phyloP scores from a whole-genome alignment of 2,888 invertebrate species.

The Eulithis testata region DNA sequence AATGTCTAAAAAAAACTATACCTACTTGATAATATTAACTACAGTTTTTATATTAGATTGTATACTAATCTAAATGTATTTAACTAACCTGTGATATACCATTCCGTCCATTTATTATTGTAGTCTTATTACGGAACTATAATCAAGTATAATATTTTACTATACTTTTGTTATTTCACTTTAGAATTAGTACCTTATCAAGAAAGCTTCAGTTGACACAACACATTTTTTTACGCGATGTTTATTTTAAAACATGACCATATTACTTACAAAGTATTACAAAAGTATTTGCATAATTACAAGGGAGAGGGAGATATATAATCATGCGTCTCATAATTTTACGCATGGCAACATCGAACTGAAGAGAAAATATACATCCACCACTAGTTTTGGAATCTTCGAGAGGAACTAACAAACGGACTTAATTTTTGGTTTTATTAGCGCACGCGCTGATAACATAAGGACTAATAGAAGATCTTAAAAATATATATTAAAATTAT shows the following conservation, averaged over 20 bases:
- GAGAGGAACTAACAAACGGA: background rate
- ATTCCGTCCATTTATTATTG: slow-evolving; percentile 70
- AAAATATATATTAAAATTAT: background rate
- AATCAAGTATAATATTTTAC: slow-evolving; percentile 50
- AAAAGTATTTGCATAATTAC: slow-evolving; percentile 38
- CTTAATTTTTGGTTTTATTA: slow-evolving; percentile 4
- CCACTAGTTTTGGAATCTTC: background rate
- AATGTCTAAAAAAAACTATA: slow-evolving; percentile 22
- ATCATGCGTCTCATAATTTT: slow-evolving; percentile 12
- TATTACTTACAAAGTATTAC: slow-evolving; percentile 39
- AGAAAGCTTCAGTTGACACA: slow-evolving; percentile 25
- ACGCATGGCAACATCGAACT: slow-evolving; percentile 17
- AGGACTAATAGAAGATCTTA: slow-evolving; percentile 2
- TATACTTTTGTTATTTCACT: slow-evolving; percentile 13
- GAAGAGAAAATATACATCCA: slow-evolving; percentile 2
- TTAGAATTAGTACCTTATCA: background rate
- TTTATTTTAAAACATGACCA: slow-evolving; percentile 33
- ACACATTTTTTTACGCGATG: slow-evolving; percentile 34
- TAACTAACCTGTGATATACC: slow-evolving; percentile 82
- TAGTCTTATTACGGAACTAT: slow-evolving; percentile 51
- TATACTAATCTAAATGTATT: slow-evolving; percentile 61
- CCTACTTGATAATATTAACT: slow-evolving; percentile 25
- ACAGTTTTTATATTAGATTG: slow-evolving; percentile 33
- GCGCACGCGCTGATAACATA: slow-evolving; percentile 1
- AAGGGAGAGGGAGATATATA: slow-evolving; percentile 24